Base-by-base conservation (phyloP, 1,140 invertebrate species). In the Aphis craccivora region DNA sequence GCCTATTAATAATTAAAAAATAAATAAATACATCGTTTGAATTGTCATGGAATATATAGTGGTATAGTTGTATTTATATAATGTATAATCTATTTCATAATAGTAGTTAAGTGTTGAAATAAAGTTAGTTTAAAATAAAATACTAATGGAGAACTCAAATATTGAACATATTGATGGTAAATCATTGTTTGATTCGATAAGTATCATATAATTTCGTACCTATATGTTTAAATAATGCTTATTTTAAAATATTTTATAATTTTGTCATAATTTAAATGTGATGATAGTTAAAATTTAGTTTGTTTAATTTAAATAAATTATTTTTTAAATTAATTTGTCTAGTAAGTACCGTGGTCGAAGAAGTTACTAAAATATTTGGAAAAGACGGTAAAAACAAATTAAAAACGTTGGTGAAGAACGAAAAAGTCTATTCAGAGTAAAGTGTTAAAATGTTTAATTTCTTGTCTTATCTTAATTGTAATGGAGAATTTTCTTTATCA, bases 341-440 rank as follows among this genome's bases (percentile, higher is more conserved):
- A 93, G 91, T 53, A 20, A 86, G 43, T 22, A 84, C 9, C 11
- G 91, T 40, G 22, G 5, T 25, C 1, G 48, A 84, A 86, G 91
- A 93, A 37, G 48, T 93, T 4, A 25, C 6, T 55, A 81, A 93
- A 43, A 93, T 93, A 37, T 93, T 86, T 30, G 81, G 91, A 43
- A 93, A 43, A 84, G 40, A 55, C 2, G 76, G 81, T 20, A 84
- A 37, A 84, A 86, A 93, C 76, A 53, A 84, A 67, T 40, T 93
- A 0, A 93, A 93, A 93, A 37, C 22, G 25, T 55, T 93, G 8
- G n/a, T 30, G 3, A 40, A 55, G 25, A 84, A 81, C 14, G 37
- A 20, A 51, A 30, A 55, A 25, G 48, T 86, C 25, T 93, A 84
- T 55, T 40, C 35, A 30, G 14, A 93, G 91, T 93, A 93, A 30